Base-by-base conservation (phyloP, 2,797 vertebrate genomes). In the Myotis findleyi region DNA sequence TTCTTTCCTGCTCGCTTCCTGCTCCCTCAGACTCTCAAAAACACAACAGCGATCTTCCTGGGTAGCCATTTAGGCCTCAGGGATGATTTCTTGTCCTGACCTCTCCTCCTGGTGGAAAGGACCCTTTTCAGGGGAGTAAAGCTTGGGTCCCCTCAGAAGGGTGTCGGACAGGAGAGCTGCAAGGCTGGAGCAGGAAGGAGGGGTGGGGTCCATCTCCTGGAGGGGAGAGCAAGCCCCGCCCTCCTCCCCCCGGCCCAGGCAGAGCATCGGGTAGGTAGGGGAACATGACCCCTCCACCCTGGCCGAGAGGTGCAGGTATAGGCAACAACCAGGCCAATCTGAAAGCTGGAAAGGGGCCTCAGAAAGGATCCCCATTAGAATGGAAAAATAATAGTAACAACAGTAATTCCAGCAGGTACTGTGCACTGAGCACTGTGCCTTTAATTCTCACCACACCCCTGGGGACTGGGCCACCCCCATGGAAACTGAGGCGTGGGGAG, bases 151-250 rank as follows among this genome's bases (percentile, higher is more conserved):
- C 36, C n/a, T 64, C 44, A n/a, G 69, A 89, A 87, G 49, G 30
- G 27, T 25, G 23, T 30, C 0, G 0, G 36, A 6, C 36, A 21
- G 38, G 47, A 55, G 23, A 17, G 3, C 33, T 18, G 12, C 27
- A 9, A 27, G 20, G 36, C 55, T 20, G 20, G 51, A n/a, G 36
- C 10, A 44, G 59, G 47, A 53, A 62, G 68, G 20, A 41, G 36
- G 41, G 21, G 0, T 5, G 7, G 23, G 62, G 17, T 27, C 33
- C 75, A 3, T 10, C 44, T 16, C 1, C 0, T 0, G 38, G 49
- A 57, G 27, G 7, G 33, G 16, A 66, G 36, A 2, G 11, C 33
- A 6, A 36, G 11, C 59, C 44, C 18, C 1, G 1, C 18, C 55
- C 9, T 73, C 17, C 17, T 44, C 16, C 10, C 10, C 20, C 3